A percentile compares a stretch with the other conserved stretches of the same genome.
These are phyloP conservation scores for Dromiciops gliroides DNA, from an alignment of 2,113 vertebrate species.

Conservation along the genomic window DNA sequence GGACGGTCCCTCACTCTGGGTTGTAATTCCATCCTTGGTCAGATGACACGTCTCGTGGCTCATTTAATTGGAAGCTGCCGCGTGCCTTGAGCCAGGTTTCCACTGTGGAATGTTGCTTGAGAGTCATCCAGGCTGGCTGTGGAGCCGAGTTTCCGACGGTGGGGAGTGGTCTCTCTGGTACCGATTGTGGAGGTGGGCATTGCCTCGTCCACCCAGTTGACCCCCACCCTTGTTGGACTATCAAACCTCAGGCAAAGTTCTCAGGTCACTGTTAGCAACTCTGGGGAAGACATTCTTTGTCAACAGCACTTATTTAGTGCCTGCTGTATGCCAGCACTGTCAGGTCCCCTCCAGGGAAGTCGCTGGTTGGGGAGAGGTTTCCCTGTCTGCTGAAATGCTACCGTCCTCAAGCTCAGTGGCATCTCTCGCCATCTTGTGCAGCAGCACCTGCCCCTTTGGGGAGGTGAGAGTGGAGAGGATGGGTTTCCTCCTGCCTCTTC, in stretches of 20 bases:
- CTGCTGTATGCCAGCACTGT: not conserved
- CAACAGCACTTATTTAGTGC: not conserved
- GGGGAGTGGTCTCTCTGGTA: not conserved
- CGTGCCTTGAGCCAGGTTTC: constrained; percentile 47
- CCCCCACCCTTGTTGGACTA: not conserved
- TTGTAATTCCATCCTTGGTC: constrained; percentile 75
- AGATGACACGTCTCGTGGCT: constrained; percentile 70
- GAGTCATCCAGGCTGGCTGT: constrained; percentile 21
- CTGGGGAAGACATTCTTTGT: not conserved
- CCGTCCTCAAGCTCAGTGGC: not conserved
- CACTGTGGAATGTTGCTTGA: constrained; percentile 27
- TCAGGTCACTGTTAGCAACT: not conserved
- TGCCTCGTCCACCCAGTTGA: not conserved
- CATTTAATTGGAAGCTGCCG: constrained; percentile 78
- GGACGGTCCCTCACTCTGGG: constrained; percentile 66
- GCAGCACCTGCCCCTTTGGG: not conserved
- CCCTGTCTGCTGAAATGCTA: not conserved
- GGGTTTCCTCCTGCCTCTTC: too few relatives aligned
- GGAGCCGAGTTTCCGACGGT: accelerated
- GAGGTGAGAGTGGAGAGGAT: not conserved
- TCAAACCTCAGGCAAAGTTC: not conserved
- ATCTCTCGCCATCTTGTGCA: not conserved
- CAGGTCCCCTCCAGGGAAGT: too few relatives aligned
- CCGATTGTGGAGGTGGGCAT: not conserved
- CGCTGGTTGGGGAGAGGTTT: too few relatives aligned